phyloP scores from a whole-genome alignment of 2,113 vertebrate species.

The Smithornis capensis region DNA sequence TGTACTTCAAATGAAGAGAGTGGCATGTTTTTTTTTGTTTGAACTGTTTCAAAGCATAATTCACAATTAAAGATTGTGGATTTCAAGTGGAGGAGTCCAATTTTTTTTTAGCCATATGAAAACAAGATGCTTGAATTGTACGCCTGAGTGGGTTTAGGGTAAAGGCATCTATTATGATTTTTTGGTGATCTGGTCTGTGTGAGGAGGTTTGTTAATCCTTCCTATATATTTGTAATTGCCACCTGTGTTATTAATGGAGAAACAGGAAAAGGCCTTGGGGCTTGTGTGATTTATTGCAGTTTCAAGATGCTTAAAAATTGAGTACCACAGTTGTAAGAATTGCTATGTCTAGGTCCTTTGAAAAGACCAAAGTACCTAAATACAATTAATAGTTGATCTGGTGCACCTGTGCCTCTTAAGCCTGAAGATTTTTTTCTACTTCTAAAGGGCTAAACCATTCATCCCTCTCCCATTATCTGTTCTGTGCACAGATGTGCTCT shows the following conservation, averaged over 20 bases:
- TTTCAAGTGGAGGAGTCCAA: not conserved
- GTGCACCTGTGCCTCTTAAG: not conserved
- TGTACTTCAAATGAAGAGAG: not conserved
- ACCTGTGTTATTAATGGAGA: not conserved
- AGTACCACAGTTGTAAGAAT: not conserved
- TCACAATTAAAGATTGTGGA: not conserved
- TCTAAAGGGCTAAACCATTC: not conserved
- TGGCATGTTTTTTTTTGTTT: not conserved
- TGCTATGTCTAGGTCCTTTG: not conserved
- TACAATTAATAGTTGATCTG: not conserved
- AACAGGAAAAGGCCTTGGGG: not conserved
- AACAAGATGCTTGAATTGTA: not conserved
- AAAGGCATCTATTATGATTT: not conserved
- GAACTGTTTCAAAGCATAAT: not conserved
- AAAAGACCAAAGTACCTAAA: not conserved
- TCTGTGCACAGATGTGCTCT: not conserved
- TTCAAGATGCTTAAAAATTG: not conserved
- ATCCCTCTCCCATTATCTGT: not conserved
- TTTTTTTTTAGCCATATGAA: not conserved
- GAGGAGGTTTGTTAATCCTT: not conserved
- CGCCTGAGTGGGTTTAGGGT: not conserved
- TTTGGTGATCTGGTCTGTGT: not conserved
- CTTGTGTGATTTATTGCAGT: not conserved
- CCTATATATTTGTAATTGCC: not conserved
- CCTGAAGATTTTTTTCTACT: not conserved